Evolutionary conservation across 2,113 vertebrate species (phyloP).

Genomic region (Cynocephalus volans): DNA sequence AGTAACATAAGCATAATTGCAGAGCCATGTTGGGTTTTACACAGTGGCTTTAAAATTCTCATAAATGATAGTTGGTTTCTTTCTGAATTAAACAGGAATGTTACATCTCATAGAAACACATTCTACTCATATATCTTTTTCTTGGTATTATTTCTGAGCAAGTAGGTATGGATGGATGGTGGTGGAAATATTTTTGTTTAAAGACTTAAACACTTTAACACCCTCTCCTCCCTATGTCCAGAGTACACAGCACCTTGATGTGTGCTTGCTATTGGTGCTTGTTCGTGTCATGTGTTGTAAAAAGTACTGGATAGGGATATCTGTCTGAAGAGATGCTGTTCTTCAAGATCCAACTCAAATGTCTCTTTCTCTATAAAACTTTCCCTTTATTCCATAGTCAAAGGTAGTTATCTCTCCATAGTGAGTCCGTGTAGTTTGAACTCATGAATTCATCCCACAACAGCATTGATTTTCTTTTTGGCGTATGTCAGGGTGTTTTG

Average conservation of each 20-base stretch:
- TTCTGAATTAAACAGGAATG: constrained; percentile 1
- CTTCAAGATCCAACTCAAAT: background rate
- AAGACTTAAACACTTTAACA: background rate
- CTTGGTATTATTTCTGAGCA: background rate
- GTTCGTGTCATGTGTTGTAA: background rate
- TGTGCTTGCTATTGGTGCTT: background rate
- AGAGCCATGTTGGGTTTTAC: background rate
- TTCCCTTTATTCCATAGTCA: background rate
- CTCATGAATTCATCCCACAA: background rate
- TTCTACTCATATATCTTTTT: background rate
- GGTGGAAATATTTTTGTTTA: constrained; percentile 36
- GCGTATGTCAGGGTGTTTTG: background rate
- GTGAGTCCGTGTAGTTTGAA: background rate
- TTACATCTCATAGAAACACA: constrained; percentile 28
- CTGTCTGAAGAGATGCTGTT: background rate
- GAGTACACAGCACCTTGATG: background rate
- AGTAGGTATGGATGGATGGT: background rate
- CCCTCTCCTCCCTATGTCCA: background rate
- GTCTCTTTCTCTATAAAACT: background rate
- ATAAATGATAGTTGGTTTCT: background rate
- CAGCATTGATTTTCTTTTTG: background rate
- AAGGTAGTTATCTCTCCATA: background rate
- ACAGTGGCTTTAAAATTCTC: constrained; percentile 17
- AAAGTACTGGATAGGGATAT: background rate
- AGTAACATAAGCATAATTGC: background rate